Evolutionary conservation across 2,797 vertebrate species (phyloP), one percentile per base, ranked within the genome.

Genomic region (Sebastes cheni): DNA sequence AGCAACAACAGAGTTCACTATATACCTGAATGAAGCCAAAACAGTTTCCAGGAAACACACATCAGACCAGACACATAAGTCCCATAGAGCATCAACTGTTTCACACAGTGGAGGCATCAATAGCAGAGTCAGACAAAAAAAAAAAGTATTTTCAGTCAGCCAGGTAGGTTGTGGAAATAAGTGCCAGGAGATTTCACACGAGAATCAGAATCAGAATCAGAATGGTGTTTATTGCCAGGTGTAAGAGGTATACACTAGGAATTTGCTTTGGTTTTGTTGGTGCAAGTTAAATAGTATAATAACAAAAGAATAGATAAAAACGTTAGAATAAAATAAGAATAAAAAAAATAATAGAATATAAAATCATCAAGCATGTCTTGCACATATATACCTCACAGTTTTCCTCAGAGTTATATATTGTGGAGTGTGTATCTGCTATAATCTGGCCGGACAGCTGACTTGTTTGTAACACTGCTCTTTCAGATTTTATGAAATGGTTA

Each of bases 391-490:
- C 8, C 16, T 58, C 68, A 1, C 29, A 3, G 14, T 52, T 39
- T 27, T 1, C 29, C 5, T 5, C 42, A 34, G 29, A 56, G 56
- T 64, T n/a, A 8, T 18, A 8, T 2, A 11, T 23, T 8, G 72
- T 14, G 74, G 8, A 6, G 71, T 16, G 71, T 29, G 54, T 60
- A 8, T 66, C 22, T 56, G 59, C n/a, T 22, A 3, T 69, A 36
- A 77, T 75, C 30, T 59, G 67, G 8, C 18, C 22, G 29, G 74
- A 83, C 81, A 87, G 72, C 75, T 76, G 87, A 77, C 75, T 86
- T 67, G 79, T 88, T 73, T 77, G 71, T 23, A 85, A 79, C 74
- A 75, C 72, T 55, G 76, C 65, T 85, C 72, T 72, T 80, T 72
- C 30, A 75, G 27, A 67, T 83, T 83, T 61, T 70, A 60, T 81